Percentiles rank a stretch among this genome's conserved stretches.
These are phyloP conservation scores for Halocaridina rubra DNA, from an alignment of 2,888 invertebrate species.

Conservation along the genomic window DNA sequence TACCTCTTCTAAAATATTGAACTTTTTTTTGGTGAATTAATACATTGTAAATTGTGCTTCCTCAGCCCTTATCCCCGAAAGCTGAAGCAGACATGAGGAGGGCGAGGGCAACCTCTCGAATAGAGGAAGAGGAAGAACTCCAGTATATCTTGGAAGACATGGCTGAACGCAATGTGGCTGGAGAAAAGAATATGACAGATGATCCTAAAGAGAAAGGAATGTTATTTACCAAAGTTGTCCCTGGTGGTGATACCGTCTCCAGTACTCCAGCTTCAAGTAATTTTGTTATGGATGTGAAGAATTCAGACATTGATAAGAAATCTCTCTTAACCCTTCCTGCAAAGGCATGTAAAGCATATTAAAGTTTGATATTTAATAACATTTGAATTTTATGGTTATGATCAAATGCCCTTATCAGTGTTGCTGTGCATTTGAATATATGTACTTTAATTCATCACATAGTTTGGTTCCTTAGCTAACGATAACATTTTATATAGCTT, in stretches of 20 bases:
- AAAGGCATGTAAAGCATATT: constrained; percentile 29
- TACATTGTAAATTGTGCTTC: neutral
- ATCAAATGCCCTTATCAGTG: neutral
- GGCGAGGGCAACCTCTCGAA: constrained; percentile 41
- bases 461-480: too few species aligned
- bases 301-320: constrained; percentile 9
- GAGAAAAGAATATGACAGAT: neutral
- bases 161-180: constrained; percentile 1
- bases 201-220: neutral
- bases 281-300: neutral
- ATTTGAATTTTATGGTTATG: too few species aligned
- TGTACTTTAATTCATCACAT: too few species aligned
- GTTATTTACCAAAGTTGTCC: neutral
- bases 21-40: too few species aligned
- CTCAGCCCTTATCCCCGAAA: constrained; percentile 56
- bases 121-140: constrained; percentile 52
- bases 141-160: constrained; percentile 50
- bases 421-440: too few species aligned
- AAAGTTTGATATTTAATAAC: too few species aligned
- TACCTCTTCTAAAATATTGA: too few species aligned
- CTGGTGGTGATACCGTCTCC: neutral
- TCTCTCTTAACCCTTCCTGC: constrained; percentile 26
- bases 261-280: neutral
- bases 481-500: too few species aligned
- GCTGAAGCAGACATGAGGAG: constrained; percentile 49